Conservation (phyloP, 2,113 vertebrate species). For the Xyliphius kryptos region DNA sequence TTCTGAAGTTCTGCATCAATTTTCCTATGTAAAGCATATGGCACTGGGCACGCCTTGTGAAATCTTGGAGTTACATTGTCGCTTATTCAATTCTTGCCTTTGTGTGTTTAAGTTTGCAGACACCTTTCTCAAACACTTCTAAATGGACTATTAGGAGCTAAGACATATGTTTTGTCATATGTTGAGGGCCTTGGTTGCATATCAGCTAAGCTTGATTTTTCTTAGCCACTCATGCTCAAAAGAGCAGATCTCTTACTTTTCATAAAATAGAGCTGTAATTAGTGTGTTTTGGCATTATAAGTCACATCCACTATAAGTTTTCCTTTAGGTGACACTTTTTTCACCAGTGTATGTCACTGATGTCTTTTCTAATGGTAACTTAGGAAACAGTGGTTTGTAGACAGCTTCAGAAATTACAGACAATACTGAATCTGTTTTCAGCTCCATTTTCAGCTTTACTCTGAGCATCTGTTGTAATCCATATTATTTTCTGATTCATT, state of each 20-base stretch:
- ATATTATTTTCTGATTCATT: constrained; percentile 1
- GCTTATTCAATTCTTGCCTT: constrained; percentile 8
- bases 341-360: constrained; percentile 22
- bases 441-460: constrained; percentile 10
- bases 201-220: background rate
- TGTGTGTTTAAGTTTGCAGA: constrained; percentile 18
- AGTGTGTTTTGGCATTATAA: background rate
- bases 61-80: constrained; percentile 15
- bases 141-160: background rate
- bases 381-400: constrained; percentile 10
- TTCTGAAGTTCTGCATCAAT: constrained; percentile 6
- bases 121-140: constrained; percentile 22
- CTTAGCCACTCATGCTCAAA: constrained; percentile 2
- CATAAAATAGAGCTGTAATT: background rate
- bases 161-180: too few species aligned
- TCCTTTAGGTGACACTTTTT: constrained; percentile 6
- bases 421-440: constrained; percentile 27
- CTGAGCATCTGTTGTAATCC: constrained; percentile 3
- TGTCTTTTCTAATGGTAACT: constrained; percentile 3
- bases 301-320: background rate
- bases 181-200: background rate
- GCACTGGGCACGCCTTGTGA: constrained; percentile 18
- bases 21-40: constrained; percentile 24
- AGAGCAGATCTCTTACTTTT: background rate
- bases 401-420: constrained; percentile 16